Evolutionary conservation across 2,888 invertebrate species (phyloP).

Genomic region (Ligdia adustata): DNA sequence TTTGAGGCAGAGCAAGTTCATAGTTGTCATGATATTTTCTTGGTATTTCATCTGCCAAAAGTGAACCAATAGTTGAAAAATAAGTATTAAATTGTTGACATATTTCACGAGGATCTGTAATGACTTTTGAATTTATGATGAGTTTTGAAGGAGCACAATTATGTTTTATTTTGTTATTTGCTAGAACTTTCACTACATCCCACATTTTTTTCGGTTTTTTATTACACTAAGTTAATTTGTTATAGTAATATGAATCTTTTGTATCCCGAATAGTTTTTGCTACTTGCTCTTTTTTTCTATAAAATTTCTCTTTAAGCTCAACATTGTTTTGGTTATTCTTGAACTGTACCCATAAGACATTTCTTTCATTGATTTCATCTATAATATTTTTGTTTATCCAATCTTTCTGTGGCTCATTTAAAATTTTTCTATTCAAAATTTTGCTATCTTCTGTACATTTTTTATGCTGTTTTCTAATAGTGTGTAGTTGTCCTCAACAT

Average conservation of each 20-base stretch:
- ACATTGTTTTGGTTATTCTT: slow-evolving; percentile 25
- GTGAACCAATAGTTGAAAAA: slow-evolving; percentile 25
- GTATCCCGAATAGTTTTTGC: slow-evolving; percentile 5
- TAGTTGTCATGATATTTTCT: slow-evolving; percentile 12
- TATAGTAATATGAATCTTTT: slow-evolving; percentile 24
- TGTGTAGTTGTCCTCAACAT: too few species aligned
- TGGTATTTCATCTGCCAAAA: slow-evolving; percentile 17
- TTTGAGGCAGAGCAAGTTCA: slow-evolving; percentile 19
- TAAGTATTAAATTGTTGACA: slow-evolving; percentile 33
- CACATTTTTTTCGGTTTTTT: slow-evolving; percentile 30
- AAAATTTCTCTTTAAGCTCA: slow-evolving; percentile 14
- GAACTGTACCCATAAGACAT: slow-evolving; percentile 26
- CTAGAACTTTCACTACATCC: too few species aligned
- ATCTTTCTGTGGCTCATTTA: too few species aligned
- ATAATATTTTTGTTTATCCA: slow-evolving; percentile 22
- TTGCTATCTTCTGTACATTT: too few species aligned
- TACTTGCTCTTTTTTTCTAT: slow-evolving; percentile 15
- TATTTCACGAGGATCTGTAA: slow-evolving; percentile 25
- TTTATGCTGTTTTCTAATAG: too few species aligned
- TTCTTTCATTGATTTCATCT: slow-evolving; percentile 30
- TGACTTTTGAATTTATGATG: not conserved
- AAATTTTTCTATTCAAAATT: too few species aligned
- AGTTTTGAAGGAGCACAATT: not conserved
- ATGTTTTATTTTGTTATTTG: too few species aligned
- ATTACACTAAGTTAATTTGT: slow-evolving; percentile 20